These are phyloP conservation scores for Marisa cornuarietis DNA, from an alignment of 1,140 invertebrate genomes.

Conservation along the genomic window DNA sequence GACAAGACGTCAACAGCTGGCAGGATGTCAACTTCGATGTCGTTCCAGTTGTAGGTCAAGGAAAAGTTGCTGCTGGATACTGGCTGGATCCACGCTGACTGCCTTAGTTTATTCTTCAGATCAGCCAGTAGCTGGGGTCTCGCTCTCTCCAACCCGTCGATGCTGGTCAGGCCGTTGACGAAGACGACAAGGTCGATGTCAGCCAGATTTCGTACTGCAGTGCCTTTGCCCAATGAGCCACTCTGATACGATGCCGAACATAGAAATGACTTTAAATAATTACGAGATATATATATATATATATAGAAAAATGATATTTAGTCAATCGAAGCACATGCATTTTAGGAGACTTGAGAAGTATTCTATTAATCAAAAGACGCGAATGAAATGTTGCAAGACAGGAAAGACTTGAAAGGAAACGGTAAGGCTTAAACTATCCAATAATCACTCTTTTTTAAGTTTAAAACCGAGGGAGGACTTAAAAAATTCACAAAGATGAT, in stretches of 20 bases:
- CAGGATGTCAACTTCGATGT: background rate
- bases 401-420: too few species aligned
- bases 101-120: background rate
- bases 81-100: background rate
- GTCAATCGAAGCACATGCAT: too few species aligned
- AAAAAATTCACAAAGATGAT: too few species aligned
- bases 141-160: background rate
- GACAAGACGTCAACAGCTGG: background rate
- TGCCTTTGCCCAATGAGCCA: background rate
- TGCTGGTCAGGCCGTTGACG: background rate
- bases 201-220: background rate
- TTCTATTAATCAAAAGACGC: too few species aligned
- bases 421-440: too few species aligned
- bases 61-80: background rate
- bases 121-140: background rate
- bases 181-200: slow-evolving; percentile 7
- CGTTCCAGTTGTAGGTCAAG: background rate
- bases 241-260: background rate
- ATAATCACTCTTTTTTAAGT: too few species aligned
- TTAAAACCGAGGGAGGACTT: too few species aligned
- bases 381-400: too few species aligned
- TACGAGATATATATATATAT: too few species aligned
- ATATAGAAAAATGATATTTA: too few species aligned
- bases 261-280: too few species aligned
- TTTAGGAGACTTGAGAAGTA: too few species aligned